Evolutionary conservation across 2,888 invertebrate species (phyloP).

Genomic region (Tetanocera ferruginea): DNA sequence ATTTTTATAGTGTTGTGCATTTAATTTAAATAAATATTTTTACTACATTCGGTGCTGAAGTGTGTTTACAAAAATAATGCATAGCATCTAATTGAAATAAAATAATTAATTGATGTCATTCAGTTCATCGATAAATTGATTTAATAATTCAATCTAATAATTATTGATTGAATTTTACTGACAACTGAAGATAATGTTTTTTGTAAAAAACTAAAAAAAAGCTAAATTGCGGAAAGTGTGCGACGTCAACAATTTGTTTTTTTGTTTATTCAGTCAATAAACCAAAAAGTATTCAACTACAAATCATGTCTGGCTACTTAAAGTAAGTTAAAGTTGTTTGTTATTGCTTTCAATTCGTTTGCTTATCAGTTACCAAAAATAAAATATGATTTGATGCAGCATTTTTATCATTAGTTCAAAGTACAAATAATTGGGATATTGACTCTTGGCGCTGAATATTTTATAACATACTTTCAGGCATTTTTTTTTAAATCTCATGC

Average conservation of each 20-base stretch:
- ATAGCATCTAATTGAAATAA: background rate
- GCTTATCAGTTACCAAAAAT: background rate
- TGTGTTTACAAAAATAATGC: background rate
- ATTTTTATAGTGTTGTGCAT: background rate
- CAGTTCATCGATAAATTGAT: background rate
- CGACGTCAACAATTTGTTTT: too few relatives aligned
- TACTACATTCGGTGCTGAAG: background rate
- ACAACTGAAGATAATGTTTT: too few relatives aligned
- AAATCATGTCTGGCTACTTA: background rate
- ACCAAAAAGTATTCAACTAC: too few relatives aligned
- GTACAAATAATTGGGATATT: background rate
- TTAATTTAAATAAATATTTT: slow-evolving; percentile 3
- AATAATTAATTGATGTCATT: too few relatives aligned
- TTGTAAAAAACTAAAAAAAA: too few relatives aligned
- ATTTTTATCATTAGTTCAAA: background rate
- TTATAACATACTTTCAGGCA: background rate
- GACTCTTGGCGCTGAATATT: background rate
- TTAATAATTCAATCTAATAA: background rate
- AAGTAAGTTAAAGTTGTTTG: background rate
- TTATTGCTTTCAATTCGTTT: background rate
- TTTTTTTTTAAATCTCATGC: background rate
- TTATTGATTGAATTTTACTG: too few relatives aligned
- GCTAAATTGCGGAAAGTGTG: too few relatives aligned
- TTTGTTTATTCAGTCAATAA: too few relatives aligned
- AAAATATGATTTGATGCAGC: background rate